Conservation (phyloP, 2,797 vertebrate genomes). For the Chlorospingus flavigularis region DNA sequence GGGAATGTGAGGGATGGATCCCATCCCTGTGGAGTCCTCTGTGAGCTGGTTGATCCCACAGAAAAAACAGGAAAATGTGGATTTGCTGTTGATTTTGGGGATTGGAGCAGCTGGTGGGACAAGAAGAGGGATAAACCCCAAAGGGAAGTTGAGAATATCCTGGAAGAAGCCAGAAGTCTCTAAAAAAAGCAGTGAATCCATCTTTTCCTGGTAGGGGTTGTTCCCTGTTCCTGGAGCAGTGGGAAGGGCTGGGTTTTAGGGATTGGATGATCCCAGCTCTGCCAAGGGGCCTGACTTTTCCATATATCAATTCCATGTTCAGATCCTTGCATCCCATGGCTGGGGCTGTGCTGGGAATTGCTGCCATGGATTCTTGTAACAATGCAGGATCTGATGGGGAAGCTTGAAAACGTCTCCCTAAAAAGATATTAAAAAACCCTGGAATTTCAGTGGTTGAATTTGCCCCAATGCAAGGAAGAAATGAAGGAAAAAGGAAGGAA, state of each 20-base stretch:
- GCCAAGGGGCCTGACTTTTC: rapidly evolving
- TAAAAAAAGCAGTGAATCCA: rapidly evolving
- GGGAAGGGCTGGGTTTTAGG: neutral
- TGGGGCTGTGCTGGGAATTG: neutral
- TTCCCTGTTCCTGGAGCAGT: neutral
- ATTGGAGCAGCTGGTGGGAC: neutral
- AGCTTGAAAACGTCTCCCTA: neutral
- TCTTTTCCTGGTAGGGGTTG: no score
- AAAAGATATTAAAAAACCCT: neutral
- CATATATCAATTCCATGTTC: rapidly evolving
- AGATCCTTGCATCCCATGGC: neutral
- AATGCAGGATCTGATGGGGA: rapidly evolving
- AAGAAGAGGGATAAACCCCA: neutral
- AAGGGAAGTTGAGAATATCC: neutral
- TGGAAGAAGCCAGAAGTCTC: neutral
- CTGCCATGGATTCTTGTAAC: rapidly evolving
- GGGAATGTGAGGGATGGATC: neutral
- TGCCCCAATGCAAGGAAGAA: rapidly evolving
- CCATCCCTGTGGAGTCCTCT: neutral
- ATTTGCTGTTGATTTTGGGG: neutral
- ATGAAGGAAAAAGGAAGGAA: neutral
- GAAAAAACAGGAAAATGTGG: neutral
- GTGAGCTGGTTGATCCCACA: rapidly evolving
- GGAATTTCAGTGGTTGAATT: neutral
- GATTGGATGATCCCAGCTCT: neutral